These are phyloP conservation scores for Cotesia chilonis DNA, from an alignment of 1,140 invertebrate species.

Conservation along the genomic window DNA sequence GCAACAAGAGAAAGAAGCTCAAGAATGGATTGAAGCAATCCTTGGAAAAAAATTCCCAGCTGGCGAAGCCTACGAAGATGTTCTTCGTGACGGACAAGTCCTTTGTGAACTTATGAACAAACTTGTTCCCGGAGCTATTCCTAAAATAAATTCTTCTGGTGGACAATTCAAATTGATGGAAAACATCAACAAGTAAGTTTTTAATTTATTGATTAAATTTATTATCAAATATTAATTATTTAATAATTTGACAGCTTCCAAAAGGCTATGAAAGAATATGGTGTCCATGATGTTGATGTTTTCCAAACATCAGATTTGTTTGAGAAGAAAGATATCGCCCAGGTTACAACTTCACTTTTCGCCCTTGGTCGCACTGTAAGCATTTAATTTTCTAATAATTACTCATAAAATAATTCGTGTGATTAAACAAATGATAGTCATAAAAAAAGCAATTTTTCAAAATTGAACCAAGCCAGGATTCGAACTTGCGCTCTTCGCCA, in stretches of 20 bases:
- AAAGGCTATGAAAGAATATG: constrained; percentile 85
- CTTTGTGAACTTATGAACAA: constrained; percentile 88
- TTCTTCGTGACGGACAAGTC: constrained; percentile 83
- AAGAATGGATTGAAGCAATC: constrained; percentile 88
- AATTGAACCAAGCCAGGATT: too few relatives aligned
- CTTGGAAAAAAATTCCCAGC: constrained; percentile 81
- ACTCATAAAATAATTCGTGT: neutral
- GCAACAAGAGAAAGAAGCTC: constrained; percentile 82
- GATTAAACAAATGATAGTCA: neutral
- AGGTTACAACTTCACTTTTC: constrained; percentile 87
- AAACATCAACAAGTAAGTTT: constrained; percentile 84
- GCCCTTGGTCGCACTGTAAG: constrained; percentile 87
- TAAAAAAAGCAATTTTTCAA: neutral
- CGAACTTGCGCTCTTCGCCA: too few relatives aligned
- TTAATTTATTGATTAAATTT: neutral
- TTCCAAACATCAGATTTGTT: constrained; percentile 95
- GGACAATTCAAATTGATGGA: constrained; percentile 96
- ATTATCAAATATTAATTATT: constrained; percentile 8
- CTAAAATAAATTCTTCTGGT: constrained; percentile 84
- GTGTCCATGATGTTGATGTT: constrained; percentile 87
- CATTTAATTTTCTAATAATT: constrained; percentile 35
- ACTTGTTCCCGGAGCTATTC: constrained; percentile 81
- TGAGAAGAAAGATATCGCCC: constrained; percentile 91
- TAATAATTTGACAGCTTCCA: constrained; percentile 76
- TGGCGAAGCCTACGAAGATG: constrained; percentile 75